phyloP scores from a whole-genome alignment of 2,113 vertebrate species.

The Otolemur garnettii region DNA sequence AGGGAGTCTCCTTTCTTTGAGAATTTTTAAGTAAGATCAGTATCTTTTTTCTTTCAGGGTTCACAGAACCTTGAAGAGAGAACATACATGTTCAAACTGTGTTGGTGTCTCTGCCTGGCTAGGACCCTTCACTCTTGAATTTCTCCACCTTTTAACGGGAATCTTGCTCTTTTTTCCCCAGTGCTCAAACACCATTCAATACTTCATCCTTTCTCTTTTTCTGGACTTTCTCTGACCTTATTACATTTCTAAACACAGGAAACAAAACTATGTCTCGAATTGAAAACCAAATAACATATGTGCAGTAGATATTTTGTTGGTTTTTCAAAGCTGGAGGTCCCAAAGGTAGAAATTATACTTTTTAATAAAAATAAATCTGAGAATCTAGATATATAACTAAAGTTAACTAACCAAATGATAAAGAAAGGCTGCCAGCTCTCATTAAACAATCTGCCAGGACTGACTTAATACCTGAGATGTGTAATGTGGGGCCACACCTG shows the following conservation, averaged over 20 bases:
- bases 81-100: rapidly evolving
- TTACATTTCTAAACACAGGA: conserved; percentile 17
- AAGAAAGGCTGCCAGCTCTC: not conserved
- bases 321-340: not conserved
- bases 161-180: not conserved
- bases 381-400: conserved; percentile 11
- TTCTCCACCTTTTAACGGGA: not conserved
- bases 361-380: not conserved
- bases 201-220: conserved; percentile 5
- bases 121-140: rapidly evolving
- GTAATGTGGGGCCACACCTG: not conserved
- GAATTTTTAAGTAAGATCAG: not conserved
- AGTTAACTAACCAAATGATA: conserved; percentile 13
- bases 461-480: not conserved
- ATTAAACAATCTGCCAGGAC: not conserved
- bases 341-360: not conserved
- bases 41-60: not conserved
- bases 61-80: rapidly evolving
- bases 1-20: not conserved
- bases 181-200: not conserved
- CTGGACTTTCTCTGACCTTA: not conserved
- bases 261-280: not conserved
- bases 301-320: not conserved
- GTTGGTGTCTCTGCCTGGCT: rapidly evolving
- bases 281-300: not conserved